These are phyloP conservation scores for Drosophila sulfurigaster DNA, from an alignment of 1,140 invertebrate genomes.

Conservation along the genomic window DNA sequence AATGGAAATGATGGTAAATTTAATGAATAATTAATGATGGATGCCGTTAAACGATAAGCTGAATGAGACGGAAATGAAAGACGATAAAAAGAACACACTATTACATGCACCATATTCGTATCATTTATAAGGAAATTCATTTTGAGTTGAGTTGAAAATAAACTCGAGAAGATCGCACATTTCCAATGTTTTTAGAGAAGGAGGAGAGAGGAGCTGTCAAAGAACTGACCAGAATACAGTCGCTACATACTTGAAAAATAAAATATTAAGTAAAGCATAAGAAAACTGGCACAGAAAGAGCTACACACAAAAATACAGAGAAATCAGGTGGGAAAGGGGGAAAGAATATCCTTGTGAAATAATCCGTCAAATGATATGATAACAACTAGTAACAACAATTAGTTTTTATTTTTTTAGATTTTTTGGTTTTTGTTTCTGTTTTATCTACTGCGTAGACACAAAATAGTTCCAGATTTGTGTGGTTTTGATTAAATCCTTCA, in stretches of 20 bases:
- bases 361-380: conserved; percentile 61
- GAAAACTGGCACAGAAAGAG: conserved; percentile 32
- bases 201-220: conserved; percentile 9
- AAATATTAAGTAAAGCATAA: conserved; percentile 32
- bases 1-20: conserved; percentile 40
- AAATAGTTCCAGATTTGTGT: conserved; percentile 59
- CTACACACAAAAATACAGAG: conserved; percentile 71
- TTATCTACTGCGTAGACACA: conserved; percentile 72
- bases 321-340: conserved; percentile 32
- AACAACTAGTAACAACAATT: conserved; percentile 77
- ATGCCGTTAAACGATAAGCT: conserved; percentile 37
- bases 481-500: conserved; percentile 57
- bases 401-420: conserved; percentile 38
- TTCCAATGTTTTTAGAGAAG: conserved; percentile 5
- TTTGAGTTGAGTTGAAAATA: background rate
- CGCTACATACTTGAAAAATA: conserved; percentile 30
- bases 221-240: conserved; percentile 15
- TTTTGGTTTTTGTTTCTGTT: conserved; percentile 39
- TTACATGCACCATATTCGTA: conserved; percentile 37
- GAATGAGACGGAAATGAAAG: conserved; percentile 21
- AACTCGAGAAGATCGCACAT: conserved; percentile 29
- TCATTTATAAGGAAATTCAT: conserved; percentile 1
- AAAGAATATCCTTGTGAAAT: conserved; percentile 35
- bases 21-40: conserved; percentile 53
- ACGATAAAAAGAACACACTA: conserved; percentile 23